These are phyloP conservation scores for Aurelia sp. DNA, from an alignment of 30 jellyfish, hydroid and myxozoan species.

Conservation along the genomic window DNA sequence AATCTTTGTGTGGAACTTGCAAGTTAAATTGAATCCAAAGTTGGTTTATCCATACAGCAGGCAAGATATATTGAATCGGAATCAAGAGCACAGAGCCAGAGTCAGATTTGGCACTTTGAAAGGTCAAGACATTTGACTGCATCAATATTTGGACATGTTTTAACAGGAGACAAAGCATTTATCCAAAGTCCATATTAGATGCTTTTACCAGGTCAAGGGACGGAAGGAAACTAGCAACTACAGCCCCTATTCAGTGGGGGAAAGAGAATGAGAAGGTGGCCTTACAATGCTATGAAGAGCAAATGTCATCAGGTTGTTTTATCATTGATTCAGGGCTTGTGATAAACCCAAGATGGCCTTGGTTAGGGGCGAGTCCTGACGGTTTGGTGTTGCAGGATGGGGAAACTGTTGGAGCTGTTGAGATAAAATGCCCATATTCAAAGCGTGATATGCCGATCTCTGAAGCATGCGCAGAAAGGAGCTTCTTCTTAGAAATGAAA, in stretches of 20 bases:
- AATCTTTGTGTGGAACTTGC: too few species aligned
- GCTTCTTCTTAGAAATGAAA: neutral
- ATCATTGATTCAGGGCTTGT: neutral
- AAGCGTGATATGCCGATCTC: neutral
- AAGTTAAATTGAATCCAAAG: too few species aligned
- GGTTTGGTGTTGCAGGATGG: conserved; percentile 17
- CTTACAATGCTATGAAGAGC: conserved; percentile 1
- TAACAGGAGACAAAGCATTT: neutral
- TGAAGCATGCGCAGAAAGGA: conserved; percentile 17
- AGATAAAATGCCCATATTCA: conserved; percentile 11
- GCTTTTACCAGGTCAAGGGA: neutral
- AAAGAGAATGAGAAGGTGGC: conserved; percentile 38
- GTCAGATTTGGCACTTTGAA: neutral
- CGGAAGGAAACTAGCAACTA: neutral
- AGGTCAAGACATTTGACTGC: neutral
- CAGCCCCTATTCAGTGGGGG: conserved; percentile 23
- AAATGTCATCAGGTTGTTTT: neutral
- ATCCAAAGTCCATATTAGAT: neutral
- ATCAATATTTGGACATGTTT: neutral
- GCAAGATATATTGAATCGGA: too few species aligned
- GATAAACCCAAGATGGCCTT: conserved; percentile 4
- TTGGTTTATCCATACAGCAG: too few species aligned
- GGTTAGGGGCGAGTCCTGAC: conserved; percentile 47
- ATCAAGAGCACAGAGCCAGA: too few species aligned
- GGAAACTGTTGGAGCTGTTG: conserved; percentile 25